These are phyloP conservation scores for Calidris pygmaea DNA, from an alignment of 2,113 vertebrate species.

Conservation along the genomic window DNA sequence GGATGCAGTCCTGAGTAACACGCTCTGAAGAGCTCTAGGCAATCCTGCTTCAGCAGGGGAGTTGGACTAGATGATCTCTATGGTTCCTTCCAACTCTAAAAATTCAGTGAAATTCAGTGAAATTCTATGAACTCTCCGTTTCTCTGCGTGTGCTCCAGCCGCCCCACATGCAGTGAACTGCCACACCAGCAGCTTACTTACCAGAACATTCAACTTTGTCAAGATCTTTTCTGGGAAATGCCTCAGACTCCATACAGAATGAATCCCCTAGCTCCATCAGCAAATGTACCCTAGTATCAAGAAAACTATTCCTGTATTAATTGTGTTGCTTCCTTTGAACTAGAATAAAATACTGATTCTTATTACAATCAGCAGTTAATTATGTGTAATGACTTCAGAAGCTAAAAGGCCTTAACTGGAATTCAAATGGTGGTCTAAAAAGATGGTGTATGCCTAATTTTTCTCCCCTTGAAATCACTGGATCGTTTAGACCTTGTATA, in stretches of 20 bases:
- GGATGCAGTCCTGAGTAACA: no score
- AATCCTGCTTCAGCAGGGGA: no score
- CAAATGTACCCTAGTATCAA: background rate
- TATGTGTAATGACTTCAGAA: background rate
- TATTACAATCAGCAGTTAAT: background rate
- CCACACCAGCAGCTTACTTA: background rate
- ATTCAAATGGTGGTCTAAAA: background rate
- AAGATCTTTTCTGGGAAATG: background rate
- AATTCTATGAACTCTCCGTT: accelerated
- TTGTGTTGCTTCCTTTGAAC: background rate
- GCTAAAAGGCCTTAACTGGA: background rate
- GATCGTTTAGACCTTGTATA: background rate
- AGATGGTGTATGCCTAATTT: background rate
- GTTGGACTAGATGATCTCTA: background rate
- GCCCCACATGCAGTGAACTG: background rate
- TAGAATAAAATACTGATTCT: background rate
- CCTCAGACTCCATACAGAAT: background rate
- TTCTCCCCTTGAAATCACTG: background rate
- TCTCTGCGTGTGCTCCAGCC: accelerated
- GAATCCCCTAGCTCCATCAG: background rate
- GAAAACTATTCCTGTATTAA: background rate
- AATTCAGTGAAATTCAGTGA: no score
- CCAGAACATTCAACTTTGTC: background rate
- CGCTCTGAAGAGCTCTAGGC: no score
- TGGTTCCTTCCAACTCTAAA: background rate